Evolutionary conservation across 1,140 invertebrate species (phyloP).

Genomic region (Homarus americanus): DNA sequence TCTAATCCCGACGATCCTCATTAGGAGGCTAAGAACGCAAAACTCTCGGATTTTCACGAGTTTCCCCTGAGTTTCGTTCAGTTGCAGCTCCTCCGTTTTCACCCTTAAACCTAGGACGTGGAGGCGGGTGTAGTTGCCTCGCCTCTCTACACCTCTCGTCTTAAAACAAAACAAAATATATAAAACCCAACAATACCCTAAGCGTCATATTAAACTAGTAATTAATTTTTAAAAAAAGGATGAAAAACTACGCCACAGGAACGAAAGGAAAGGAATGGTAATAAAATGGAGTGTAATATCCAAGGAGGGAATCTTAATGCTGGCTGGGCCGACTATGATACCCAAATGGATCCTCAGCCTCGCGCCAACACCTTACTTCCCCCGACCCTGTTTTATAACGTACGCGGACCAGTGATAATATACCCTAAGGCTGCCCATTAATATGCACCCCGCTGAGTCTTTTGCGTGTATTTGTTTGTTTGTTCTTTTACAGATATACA

Average conservation of each 20-base stretch:
- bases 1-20: conserved; percentile 66
- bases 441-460: no score
- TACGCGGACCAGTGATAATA: no score
- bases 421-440: no score
- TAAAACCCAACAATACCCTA: no score
- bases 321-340: background rate
- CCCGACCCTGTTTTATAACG: no score
- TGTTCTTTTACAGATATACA: no score
- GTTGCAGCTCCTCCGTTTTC: background rate
- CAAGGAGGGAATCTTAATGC: background rate
- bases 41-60: conserved; percentile 54
- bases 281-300: conserved; percentile 9
- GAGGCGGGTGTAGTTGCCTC: background rate
- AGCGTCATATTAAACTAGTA: no score
- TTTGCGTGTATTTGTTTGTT: no score
- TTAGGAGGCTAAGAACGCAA: conserved; percentile 63
- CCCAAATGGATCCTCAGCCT: background rate
- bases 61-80: conserved; percentile 32
- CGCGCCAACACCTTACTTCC: background rate
- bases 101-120: background rate
- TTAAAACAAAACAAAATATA: no score
- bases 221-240: no score
- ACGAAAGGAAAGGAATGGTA: background rate
- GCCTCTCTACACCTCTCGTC: no score
- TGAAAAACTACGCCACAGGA: no score